phyloP scores from a whole-genome alignment of 2,888 invertebrate species.

The Cerastoderma edule region DNA sequence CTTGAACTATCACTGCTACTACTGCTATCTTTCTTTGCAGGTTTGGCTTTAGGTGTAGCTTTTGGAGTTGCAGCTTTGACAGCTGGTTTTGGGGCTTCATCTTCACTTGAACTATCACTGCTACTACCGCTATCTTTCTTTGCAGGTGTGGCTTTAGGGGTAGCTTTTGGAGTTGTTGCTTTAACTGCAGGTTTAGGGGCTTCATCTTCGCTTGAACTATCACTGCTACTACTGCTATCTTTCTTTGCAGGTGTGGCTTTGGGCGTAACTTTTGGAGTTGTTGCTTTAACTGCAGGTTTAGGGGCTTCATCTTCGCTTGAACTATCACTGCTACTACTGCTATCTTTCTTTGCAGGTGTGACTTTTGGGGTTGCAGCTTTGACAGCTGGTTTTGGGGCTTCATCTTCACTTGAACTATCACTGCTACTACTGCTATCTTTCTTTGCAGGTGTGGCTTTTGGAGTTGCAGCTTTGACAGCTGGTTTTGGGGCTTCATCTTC shows the following conservation, averaged over 20 bases:
- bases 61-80: conserved; percentile 20
- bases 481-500: conserved; percentile 30
- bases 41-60: conserved; percentile 21
- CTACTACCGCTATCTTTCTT: conserved; percentile 36
- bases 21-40: conserved; percentile 18
- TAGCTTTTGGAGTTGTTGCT: conserved; percentile 25
- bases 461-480: conserved; percentile 17
- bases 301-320: too few relatives aligned
- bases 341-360: conserved; percentile 32
- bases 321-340: too few relatives aligned
- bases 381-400: conserved; percentile 25
- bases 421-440: conserved; percentile 35
- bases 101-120: conserved; percentile 38
- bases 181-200: conserved; percentile 29
- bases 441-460: conserved; percentile 28
- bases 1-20: too few relatives aligned
- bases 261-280: conserved; percentile 23
- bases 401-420: too few relatives aligned
- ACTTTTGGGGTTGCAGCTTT: conserved; percentile 20
- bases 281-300: conserved; percentile 4
- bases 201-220: conserved; percentile 60
- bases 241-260: conserved; percentile 36
- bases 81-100: conserved; percentile 22
- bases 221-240: conserved; percentile 38
- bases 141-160: conserved; percentile 25